Base-by-base conservation (phyloP, 2,888 invertebrate genomes). In the Laothoe populi region DNA sequence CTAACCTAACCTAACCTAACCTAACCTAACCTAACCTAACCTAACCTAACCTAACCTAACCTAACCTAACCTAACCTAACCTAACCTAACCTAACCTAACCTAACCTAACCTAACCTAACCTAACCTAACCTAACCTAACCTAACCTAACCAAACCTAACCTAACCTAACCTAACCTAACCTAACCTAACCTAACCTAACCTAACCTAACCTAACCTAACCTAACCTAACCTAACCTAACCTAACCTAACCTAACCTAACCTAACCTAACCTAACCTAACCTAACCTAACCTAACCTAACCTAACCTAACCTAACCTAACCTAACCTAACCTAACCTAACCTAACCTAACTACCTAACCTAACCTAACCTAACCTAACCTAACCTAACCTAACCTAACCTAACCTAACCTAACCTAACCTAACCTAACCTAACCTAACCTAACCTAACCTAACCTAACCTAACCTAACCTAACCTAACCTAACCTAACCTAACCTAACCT, bases 131-230 rank as follows among this genome's bases (percentile, higher is more conserved):
- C 63, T 63, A 63, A 63, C 63, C 63, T 63, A 63, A 60, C 59
- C 63, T 60, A 59, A 63, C 62, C 62, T 62, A 62, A 58, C 57
- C 61, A 53, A 61, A 57, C 62, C 61, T 61, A 61, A 61, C 61
- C 61, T 61, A 61, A 61, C 61, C 61, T 61, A 61, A 61, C 61
- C 61, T 61, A 63, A 63, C 63, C 63, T 62, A 63, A 63, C 63
- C 63, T 63, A 63, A 63, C 63, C 64, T 59, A 62, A 62, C 63
- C 62, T 60, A 65, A 65, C 66, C 66, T 65, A 67, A 67, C 66
- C 66, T 65, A 66, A 66, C 68, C 65, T 65, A 69, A 66, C 69
- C 65, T 64, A 66, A 66, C 68, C 64, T 64, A 66, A 66, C 68
- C 65, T 66, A 66, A 66, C 66, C 65, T 64, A 68, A 65, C 66